Conservation (phyloP, 2,797 vertebrate genomes). For the Chelonia mydas region DNA sequence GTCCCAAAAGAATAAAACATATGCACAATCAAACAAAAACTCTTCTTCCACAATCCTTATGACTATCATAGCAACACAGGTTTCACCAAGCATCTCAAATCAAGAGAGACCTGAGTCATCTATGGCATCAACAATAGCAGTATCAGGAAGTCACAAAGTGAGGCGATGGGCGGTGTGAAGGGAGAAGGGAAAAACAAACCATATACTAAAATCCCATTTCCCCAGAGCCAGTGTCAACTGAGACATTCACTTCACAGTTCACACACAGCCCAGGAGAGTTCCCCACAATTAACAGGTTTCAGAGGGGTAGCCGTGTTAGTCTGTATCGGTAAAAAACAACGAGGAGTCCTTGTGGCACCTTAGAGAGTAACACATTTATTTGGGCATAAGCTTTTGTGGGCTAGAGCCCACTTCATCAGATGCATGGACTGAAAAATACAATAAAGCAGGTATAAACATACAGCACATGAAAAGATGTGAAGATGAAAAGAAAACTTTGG, state of each 20-base stretch:
- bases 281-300: not conserved
- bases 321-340: no score
- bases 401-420: no score
- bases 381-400: no score
- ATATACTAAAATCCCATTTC: not conserved
- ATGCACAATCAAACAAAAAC: not conserved
- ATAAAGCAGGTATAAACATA: no score
- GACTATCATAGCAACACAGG: not conserved
- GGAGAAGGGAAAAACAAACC: not conserved
- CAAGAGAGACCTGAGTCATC: not conserved
- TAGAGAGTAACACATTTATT: no score
- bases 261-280: not conserved
- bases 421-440: no score
- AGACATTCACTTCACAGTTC: not conserved
- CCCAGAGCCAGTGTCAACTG: not conserved
- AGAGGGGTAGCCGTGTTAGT: no score
- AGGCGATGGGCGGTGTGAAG: accelerated
- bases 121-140: not conserved
- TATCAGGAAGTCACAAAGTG: not conserved
- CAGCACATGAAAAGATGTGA: no score
- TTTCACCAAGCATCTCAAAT: not conserved
- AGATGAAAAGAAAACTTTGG: no score
- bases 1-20: not conserved
- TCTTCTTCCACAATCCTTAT: not conserved
- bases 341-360: no score